These are phyloP conservation scores for Hemibagrus wyckioides DNA, from an alignment of 2,113 vertebrate genomes.

Conservation along the genomic window DNA sequence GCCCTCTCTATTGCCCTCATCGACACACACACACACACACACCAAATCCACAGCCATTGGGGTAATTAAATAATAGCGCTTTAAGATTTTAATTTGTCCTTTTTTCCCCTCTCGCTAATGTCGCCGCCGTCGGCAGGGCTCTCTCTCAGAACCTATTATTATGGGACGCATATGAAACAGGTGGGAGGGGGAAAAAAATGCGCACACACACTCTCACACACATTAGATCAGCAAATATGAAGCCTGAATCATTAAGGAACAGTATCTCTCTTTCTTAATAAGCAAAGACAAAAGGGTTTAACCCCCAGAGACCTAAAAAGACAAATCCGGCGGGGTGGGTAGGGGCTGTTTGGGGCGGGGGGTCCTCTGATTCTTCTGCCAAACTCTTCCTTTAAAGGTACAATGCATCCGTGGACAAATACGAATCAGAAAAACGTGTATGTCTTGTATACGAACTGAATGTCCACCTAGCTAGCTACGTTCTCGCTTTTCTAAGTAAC, in stretches of 20 bases:
- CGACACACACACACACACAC: constrained; percentile 28
- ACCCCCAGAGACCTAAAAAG: constrained; percentile 10
- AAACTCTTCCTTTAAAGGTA: neutral
- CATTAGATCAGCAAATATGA: constrained; percentile 56
- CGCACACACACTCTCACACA: constrained; percentile 38
- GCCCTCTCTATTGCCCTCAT: constrained; percentile 53
- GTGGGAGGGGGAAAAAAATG: constrained; percentile 38
- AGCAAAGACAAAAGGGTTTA: constrained; percentile 44
- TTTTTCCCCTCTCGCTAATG: constrained; percentile 67
- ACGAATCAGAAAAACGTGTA: neutral
- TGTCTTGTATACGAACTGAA: no score
- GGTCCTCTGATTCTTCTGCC: neutral
- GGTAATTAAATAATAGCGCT: constrained; percentile 99
- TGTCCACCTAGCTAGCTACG: neutral
- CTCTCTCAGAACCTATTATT: constrained; percentile 76
- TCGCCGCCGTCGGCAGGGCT: constrained; percentile 80
- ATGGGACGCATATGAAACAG: constrained; percentile 44
- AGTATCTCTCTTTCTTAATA: constrained; percentile 28
- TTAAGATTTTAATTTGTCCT: constrained; percentile 99
- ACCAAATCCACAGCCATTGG: constrained; percentile 91
- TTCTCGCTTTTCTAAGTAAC: no score
- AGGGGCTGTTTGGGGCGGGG: no score
- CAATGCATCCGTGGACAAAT: neutral
- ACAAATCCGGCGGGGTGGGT: neutral
- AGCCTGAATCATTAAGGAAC: constrained; percentile 40